Conservation (phyloP, 2,888 invertebrate species). For the Campaea margaritaria region DNA sequence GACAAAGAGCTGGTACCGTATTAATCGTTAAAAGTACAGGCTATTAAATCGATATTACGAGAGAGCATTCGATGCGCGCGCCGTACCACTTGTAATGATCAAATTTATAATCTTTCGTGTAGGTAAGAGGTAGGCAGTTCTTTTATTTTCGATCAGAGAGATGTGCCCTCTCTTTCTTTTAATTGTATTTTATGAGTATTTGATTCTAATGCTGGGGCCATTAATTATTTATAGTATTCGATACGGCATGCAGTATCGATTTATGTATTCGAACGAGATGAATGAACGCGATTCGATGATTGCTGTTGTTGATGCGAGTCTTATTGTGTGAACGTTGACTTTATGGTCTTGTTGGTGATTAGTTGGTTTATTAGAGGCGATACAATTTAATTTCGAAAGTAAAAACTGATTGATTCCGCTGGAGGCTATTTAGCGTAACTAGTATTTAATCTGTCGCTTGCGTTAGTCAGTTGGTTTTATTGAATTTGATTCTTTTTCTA, state of each 20-base stretch:
- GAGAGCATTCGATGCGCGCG: conserved; percentile 76
- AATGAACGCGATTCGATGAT: conserved; percentile 65
- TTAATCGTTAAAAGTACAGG: conserved; percentile 73
- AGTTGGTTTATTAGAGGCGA: conserved; percentile 33
- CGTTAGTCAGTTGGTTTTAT: neutral
- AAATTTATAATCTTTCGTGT: conserved; percentile 82
- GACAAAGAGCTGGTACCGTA: conserved; percentile 62
- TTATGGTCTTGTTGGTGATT: conserved; percentile 33
- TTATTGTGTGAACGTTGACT: conserved; percentile 60
- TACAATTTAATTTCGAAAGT: conserved; percentile 13
- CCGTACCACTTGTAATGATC: conserved; percentile 81
- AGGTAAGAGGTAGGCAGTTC: conserved; percentile 72
- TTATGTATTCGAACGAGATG: conserved; percentile 73
- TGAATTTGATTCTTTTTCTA: too few species aligned
- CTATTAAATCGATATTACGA: conserved; percentile 79
- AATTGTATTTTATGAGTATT: conserved; percentile 86
- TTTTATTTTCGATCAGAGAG: conserved; percentile 77
- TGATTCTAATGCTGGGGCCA: conserved; percentile 83
- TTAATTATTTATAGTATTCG: conserved; percentile 85
- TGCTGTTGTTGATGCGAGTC: conserved; percentile 47
- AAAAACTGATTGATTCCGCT: conserved; percentile 10
- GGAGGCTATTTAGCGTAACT: neutral
- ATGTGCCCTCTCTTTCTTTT: conserved; percentile 80
- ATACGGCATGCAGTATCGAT: conserved; percentile 79
- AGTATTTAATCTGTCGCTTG: too few species aligned